Conservation (phyloP, 2,113 vertebrate species). For the Halcyon malimbica region DNA sequence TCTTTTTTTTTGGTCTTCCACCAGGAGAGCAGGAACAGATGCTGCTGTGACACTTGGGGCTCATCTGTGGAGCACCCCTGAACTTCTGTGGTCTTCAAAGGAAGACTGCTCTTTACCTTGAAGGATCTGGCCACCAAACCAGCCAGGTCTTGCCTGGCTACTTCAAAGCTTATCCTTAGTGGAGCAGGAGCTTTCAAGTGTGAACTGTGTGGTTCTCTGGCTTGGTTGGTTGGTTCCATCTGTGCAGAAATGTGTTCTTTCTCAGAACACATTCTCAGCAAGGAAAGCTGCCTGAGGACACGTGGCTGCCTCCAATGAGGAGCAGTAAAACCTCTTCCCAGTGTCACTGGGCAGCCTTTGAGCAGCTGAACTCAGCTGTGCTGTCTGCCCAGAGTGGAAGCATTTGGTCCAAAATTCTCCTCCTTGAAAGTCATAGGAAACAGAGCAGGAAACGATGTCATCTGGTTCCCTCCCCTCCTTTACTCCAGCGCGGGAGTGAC, state of each 20-base stretch:
- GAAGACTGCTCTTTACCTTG: background rate
- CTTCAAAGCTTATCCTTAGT: background rate
- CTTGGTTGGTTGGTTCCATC: background rate
- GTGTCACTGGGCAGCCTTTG: background rate
- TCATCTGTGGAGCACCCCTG: background rate
- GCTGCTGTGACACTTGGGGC: background rate
- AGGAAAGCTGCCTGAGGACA: background rate
- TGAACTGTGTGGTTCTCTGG: background rate
- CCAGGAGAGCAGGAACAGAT: background rate
- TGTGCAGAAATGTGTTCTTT: background rate
- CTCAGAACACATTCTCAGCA: fast-evolving
- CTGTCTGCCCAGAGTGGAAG: background rate
- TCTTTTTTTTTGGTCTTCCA: background rate
- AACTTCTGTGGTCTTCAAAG: background rate
- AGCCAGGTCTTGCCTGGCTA: background rate
- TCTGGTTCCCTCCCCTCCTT: background rate
- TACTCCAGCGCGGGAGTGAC: fast-evolving
- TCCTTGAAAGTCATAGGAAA: background rate
- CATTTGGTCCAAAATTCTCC: background rate
- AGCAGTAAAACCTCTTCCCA: background rate
- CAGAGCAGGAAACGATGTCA: conserved; percentile 30
- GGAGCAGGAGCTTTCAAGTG: background rate
- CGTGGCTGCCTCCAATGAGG: background rate
- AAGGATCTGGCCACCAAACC: background rate
- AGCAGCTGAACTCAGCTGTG: background rate